These are phyloP conservation scores for Carpatolechia fugitivella DNA, from an alignment of 2,888 invertebrate genomes.

Conservation along the genomic window DNA sequence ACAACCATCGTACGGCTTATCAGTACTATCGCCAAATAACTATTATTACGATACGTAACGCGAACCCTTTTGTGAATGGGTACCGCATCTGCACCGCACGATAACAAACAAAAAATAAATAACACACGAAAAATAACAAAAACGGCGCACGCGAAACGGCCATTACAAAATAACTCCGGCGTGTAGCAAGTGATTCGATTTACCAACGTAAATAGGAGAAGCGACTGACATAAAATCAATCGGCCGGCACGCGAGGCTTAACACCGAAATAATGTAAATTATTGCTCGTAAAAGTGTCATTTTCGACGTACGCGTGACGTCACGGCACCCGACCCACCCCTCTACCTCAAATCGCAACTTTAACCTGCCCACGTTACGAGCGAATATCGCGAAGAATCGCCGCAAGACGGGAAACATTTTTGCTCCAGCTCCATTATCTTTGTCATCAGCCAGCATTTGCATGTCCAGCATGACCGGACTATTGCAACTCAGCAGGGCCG, in stretches of 20 bases:
- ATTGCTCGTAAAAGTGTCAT: constrained; percentile 78
- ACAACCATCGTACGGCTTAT: constrained; percentile 21
- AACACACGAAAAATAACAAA: constrained; percentile 43
- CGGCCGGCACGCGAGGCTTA: constrained; percentile 73
- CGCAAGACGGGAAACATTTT: constrained; percentile 50
- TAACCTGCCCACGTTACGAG: constrained; percentile 32
- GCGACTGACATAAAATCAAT: constrained; percentile 76
- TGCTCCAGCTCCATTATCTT: constrained; percentile 60
- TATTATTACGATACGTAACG: constrained; percentile 25
- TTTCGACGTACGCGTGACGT: constrained; percentile 76
- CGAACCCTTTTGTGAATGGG: constrained; percentile 33
- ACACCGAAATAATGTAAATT: constrained; percentile 77
- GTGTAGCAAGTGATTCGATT: constrained; percentile 74
- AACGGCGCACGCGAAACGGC: constrained; percentile 66
- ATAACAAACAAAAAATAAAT: constrained; percentile 42
- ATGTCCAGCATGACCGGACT: constrained; percentile 44
- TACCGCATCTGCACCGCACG: constrained; percentile 29
- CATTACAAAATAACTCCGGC: constrained; percentile 72
- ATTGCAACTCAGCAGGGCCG: constrained; percentile 29
- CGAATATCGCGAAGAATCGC: constrained; percentile 31
- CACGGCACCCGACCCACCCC: constrained; percentile 36
- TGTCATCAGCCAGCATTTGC: constrained; percentile 62
- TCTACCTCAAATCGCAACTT: constrained; percentile 36
- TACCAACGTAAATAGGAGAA: constrained; percentile 72
- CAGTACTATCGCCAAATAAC: constrained; percentile 21